Evolutionary conservation across 2,113 vertebrate genomes (phyloP), one percentile per base, ranked within the genome.

Genomic region (Chaenogobius annularis): DNA sequence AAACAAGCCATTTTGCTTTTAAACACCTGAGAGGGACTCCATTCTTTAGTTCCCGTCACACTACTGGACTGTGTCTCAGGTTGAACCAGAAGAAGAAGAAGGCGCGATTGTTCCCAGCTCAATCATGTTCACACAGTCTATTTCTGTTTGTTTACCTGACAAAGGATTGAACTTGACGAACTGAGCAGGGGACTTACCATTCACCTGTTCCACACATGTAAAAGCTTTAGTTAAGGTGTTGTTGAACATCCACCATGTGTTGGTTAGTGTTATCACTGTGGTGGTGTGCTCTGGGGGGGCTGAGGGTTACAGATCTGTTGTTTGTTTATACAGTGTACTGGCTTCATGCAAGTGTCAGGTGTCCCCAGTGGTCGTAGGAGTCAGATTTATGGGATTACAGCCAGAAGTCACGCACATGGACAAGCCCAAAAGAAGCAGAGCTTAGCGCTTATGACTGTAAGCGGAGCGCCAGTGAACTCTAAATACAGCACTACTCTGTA

Each of bases 311-410:
- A 54, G 19, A 10, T 10, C 15, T 50, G 50, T 20, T 54, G 50
- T 54, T n/a, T 8, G 10, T 20, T n/a, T 54, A 20, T 54, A 10
- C 19, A n/a, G 10, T 65, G 19, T 20, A n/a, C n/a, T 66, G 35
- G 26, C 35, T 37, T 15, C 17, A 37, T 37, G 12, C 7, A 40
- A 37, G 19, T 20, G 7, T 66, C n/a, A 46, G 63, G 20, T 17
- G 67, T 46, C 69, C 44, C 66, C n/a, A 71, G 72, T 68, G 68
- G 69, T 46, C 69, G 54, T 20, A 26, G 26, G 10, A 59, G 37
- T 87, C 86, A 75, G 82, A 82, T 80, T 87, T 82, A 85, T 40
- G 71, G 88, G 92, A 91, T 93, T 93, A 92, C 77, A 67, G 77
- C 66, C 50, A 81, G 79, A 75, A 80, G 87, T 79, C 77, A 68